Evolutionary conservation across 2,888 invertebrate species (phyloP).

Genomic region (Coronaproctus castanopsis): DNA sequence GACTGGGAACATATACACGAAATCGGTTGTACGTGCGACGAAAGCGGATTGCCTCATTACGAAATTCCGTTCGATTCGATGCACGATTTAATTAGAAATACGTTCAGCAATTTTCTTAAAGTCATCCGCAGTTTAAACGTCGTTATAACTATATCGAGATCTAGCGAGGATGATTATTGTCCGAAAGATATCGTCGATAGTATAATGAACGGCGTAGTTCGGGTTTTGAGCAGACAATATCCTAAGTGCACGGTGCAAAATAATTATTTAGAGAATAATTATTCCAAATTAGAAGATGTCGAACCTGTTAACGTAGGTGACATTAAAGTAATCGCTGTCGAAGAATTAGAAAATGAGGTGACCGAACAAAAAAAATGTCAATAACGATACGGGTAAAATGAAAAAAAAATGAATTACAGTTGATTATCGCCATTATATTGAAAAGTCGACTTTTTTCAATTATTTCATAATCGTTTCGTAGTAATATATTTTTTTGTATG

Average conservation of each 20-base stretch:
- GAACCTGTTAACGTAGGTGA: too few species aligned
- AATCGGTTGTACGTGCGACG: slow-evolving; percentile 73
- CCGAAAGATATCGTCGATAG: slow-evolving; percentile 58
- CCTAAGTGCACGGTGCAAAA: neutral
- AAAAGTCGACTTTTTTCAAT: too few species aligned
- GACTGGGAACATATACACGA: slow-evolving; percentile 66
- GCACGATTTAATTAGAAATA: slow-evolving; percentile 38
- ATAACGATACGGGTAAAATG: too few species aligned
- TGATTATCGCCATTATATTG: too few species aligned
- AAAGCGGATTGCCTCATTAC: slow-evolving; percentile 66
- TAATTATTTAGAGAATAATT: neutral
- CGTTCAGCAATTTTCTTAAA: slow-evolving; percentile 38
- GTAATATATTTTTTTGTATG: too few species aligned
- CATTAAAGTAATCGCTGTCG: too few species aligned
- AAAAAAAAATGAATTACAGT: too few species aligned
- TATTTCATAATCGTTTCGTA: too few species aligned
- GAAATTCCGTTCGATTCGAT: slow-evolving; percentile 37
- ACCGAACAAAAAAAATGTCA: too few species aligned
- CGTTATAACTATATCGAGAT: slow-evolving; percentile 60
- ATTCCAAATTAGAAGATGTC: too few species aligned
- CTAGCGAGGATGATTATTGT: slow-evolving; percentile 74
- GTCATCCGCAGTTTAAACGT: slow-evolving; percentile 41
- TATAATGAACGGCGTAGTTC: slow-evolving; percentile 6
- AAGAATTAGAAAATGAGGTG: too few species aligned
- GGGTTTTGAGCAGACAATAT: neutral